These are phyloP conservation scores for Sebastes taczanowskii DNA, from an alignment of 2,797 vertebrate genomes.

Conservation along the genomic window DNA sequence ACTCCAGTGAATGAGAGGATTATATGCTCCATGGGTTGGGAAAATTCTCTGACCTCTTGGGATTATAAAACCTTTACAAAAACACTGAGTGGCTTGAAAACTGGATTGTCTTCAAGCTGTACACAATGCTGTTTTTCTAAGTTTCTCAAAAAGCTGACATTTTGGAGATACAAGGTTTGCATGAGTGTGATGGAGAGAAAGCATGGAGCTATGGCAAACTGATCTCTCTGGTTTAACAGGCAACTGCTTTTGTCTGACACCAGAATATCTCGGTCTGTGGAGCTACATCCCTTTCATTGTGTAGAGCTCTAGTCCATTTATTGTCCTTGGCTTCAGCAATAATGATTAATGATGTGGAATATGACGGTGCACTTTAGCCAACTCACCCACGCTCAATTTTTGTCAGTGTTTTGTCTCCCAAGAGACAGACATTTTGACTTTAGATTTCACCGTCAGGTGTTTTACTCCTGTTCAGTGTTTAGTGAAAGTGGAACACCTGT, in stretches of 20 bases:
- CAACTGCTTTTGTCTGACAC: slow-evolving; percentile 35
- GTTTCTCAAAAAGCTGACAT: slow-evolving; percentile 25
- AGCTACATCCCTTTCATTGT: slow-evolving; percentile 34
- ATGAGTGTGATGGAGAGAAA: slow-evolving; percentile 6
- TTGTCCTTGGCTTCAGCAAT: slow-evolving; percentile 51
- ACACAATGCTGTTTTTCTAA: slow-evolving; percentile 22
- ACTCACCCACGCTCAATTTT: background rate
- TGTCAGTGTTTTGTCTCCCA: background rate
- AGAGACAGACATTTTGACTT: background rate
- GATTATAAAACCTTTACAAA: slow-evolving; percentile 29
- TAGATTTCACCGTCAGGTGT: slow-evolving; percentile 22
- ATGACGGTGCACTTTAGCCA: slow-evolving; percentile 20
- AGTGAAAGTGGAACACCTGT: slow-evolving; percentile 72
- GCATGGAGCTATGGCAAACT: slow-evolving; percentile 9
- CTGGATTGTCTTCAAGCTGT: slow-evolving; percentile 3
- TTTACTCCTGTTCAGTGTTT: slow-evolving; percentile 2
- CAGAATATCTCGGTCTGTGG: slow-evolving; percentile 19
- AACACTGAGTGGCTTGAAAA: slow-evolving; percentile 6
- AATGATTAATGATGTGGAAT: slow-evolving; percentile 55
- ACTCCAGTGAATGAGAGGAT: slow-evolving; percentile 30
- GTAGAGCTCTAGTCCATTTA: slow-evolving; percentile 29
- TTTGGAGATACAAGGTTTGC: slow-evolving; percentile 20
- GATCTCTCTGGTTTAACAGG: slow-evolving; percentile 14
- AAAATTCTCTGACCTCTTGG: slow-evolving; percentile 16
- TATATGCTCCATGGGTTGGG: slow-evolving; percentile 23